Base-by-base conservation (phyloP, 2,888 invertebrate genomes). In the Drosophila yooni region DNA sequence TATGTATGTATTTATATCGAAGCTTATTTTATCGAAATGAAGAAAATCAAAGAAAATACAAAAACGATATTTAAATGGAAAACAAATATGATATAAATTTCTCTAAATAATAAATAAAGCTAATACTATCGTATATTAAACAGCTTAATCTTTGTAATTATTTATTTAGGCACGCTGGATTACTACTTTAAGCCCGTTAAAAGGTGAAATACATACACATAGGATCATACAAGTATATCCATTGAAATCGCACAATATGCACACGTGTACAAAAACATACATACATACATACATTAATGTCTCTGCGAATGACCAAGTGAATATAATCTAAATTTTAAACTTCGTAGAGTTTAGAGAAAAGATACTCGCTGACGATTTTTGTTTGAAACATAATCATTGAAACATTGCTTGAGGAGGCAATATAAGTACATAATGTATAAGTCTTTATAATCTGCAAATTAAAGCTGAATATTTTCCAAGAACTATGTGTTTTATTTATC, bases 121-220 rank as follows among this genome's bases (percentile, higher is more conserved):
- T 51, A 63, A 50, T 60, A 46, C 33, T 66, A 79, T 60, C 58
- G 53, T 59, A 76, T 66, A 63, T 59, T 50, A 60, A 74, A 76
- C 57, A 53, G 54, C 51, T 65, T 76, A 58, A 77, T 69, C 67
- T 75, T 73, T 79, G 68, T 74, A 74, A 74, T 79, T 71, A 72
- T 76, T 80, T 77, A 82, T 76, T 40, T 79, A 76, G 78, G 70
- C 61, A 74, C 70, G n/a, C 69, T 73, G 76, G 81, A 81, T 58
- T 52, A 57, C 52, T 81, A 70, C 73, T 78, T 73, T 70, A 67
- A 76, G 66, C 29, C 59, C 51, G 29, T 73, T 59, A 10, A 29
- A 68, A 21, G 34, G 15, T 67, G 64, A 72, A 60, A 31, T 50
- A 18, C 54, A 54, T 18, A 54, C 25, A n/a, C 13, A 56, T 75